Conservation (phyloP, 2,888 invertebrate genomes). For the Lampropteryx suffumata region DNA sequence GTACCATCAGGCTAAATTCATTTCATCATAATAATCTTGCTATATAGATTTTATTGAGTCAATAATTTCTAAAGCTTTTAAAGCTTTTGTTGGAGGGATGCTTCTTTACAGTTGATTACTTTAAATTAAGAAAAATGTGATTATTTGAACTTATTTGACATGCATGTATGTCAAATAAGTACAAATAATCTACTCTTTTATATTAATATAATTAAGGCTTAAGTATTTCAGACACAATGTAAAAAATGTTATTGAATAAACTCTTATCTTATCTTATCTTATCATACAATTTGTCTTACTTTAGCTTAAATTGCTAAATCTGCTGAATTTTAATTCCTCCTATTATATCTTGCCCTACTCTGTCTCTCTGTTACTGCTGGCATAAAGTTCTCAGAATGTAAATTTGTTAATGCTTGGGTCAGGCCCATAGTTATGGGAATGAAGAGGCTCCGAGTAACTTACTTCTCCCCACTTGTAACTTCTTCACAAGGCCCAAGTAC, state of each 20-base stretch:
- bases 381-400: background rate
- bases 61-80: too few relatives aligned
- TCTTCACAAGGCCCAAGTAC: conserved; percentile 22
- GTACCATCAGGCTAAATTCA: conserved; percentile 13
- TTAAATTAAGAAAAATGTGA: too few relatives aligned
- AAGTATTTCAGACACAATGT: too few relatives aligned
- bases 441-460: conserved; percentile 18
- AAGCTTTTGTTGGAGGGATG: too few relatives aligned
- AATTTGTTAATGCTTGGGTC: conserved; percentile 1
- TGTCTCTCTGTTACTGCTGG: conserved; percentile 1
- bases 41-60: conserved; percentile 19
- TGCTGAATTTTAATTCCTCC: background rate
- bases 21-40: conserved; percentile 10
- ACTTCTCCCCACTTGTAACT: conserved; percentile 27
- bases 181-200: too few relatives aligned
- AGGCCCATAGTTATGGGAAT: conserved; percentile 20
- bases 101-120: too few relatives aligned
- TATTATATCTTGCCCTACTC: conserved; percentile 8
- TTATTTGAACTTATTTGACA: too few relatives aligned
- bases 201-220: too few relatives aligned
- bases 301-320: conserved; percentile 9
- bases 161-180: too few relatives aligned
- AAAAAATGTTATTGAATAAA: too few relatives aligned
- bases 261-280: too few relatives aligned
- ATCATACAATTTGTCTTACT: conserved; percentile 19